Evolutionary conservation across 2,113 vertebrate genomes (phyloP).

Genomic region (Megaleporinus macrocephalus): DNA sequence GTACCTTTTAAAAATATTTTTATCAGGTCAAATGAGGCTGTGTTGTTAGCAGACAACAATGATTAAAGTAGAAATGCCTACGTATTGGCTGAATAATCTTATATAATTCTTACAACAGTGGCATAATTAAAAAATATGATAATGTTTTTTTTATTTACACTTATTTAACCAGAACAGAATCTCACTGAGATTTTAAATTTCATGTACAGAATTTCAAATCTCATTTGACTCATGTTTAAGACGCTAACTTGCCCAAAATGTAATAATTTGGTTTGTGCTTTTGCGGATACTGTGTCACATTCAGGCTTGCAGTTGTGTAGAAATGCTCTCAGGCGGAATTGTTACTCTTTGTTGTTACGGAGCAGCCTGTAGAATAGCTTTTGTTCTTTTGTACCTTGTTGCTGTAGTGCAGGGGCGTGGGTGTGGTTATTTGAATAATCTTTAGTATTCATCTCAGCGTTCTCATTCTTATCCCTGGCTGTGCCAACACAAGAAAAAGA

Average conservation of each 20-base stretch:
- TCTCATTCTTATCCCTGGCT: background rate
- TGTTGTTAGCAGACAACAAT: too few species aligned
- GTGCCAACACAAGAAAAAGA: background rate
- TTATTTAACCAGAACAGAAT: too few species aligned
- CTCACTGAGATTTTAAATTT: too few species aligned
- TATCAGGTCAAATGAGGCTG: too few species aligned
- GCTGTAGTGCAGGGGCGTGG: conserved; percentile 1
- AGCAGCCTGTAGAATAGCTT: background rate
- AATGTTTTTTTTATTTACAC: too few species aligned
- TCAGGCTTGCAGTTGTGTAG: background rate
- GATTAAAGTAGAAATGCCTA: too few species aligned
- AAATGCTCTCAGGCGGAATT: background rate
- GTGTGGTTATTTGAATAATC: conserved; percentile 12
- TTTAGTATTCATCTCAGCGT: conserved; percentile 1
- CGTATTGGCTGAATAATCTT: too few species aligned
- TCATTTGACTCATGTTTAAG: too few species aligned
- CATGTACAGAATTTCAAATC: too few species aligned
- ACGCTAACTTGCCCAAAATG: background rate
- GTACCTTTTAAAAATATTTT: too few species aligned
- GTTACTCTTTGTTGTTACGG: background rate
- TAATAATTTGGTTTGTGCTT: background rate
- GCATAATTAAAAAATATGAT: too few species aligned
- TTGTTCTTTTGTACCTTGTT: background rate
- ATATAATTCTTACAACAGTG: too few species aligned
- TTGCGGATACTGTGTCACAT: background rate